These are phyloP conservation scores for Coryphaenoides rupestris DNA, from an alignment of 2,113 vertebrate genomes.

Conservation along the genomic window DNA sequence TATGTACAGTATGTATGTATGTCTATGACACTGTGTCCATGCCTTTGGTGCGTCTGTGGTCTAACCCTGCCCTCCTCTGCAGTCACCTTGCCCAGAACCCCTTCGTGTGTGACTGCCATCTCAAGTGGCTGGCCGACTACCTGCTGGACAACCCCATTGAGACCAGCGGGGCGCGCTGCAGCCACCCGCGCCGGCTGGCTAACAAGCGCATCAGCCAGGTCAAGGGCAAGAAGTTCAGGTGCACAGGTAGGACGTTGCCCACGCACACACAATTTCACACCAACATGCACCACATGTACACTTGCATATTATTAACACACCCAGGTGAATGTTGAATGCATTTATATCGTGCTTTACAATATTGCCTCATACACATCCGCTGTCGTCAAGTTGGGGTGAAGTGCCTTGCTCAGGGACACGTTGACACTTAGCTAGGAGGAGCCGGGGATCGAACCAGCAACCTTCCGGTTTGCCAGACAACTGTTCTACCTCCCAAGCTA, in stretches of 20 bases:
- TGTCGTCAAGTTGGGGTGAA: too few species aligned
- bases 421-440: too few species aligned
- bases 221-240: constrained; percentile 99
- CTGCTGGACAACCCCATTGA: constrained; percentile 98
- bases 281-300: background rate
- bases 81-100: constrained; percentile 99
- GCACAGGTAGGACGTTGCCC: constrained; percentile 82
- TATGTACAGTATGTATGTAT: too few species aligned
- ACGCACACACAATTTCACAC: too few species aligned
- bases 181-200: constrained; percentile 91
- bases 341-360: too few species aligned
- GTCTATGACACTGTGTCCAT: background rate
- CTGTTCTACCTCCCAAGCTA: too few species aligned
- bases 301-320: background rate
- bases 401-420: too few species aligned
- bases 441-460: too few species aligned
- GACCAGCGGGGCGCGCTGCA: constrained; percentile 97
- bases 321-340: too few species aligned
- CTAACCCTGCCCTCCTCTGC: constrained; percentile 52
- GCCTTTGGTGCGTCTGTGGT: too few species aligned
- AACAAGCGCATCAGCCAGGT: constrained; percentile 99
- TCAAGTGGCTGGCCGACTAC: constrained; percentile 99
- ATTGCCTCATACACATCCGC: too few species aligned
- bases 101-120: constrained; percentile 98
- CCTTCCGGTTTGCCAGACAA: too few species aligned